Conservation (phyloP, 2,888 invertebrate genomes). For the Vandiemenella viatica region DNA sequence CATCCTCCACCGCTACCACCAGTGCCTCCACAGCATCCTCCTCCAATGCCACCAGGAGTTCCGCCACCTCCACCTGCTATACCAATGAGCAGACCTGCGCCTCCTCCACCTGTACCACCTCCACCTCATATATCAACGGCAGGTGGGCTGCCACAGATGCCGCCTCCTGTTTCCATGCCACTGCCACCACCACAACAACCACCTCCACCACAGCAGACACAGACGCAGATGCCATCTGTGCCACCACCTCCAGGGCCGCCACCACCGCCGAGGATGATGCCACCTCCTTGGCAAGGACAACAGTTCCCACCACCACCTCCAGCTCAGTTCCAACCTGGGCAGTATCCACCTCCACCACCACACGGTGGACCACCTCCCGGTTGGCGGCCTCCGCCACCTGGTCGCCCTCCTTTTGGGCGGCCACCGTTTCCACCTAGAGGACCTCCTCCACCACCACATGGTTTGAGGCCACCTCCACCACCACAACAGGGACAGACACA, state of each 20-base stretch:
- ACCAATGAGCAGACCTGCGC: constrained; percentile 23
- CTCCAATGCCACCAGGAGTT: constrained; percentile 45
- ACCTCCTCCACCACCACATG: constrained; percentile 52
- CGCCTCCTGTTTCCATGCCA: constrained; percentile 11
- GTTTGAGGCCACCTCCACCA: constrained; percentile 19
- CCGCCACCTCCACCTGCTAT: too few relatives aligned
- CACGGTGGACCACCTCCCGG: constrained; percentile 41
- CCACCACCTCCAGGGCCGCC: constrained; percentile 9
- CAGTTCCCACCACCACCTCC: constrained; percentile 21
- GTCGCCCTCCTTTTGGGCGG: constrained; percentile 35
- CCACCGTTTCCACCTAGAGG: constrained; percentile 51
- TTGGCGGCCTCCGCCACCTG: constrained; percentile 46
- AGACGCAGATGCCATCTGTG: constrained; percentile 18
- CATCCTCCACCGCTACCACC: constrained; percentile 52
- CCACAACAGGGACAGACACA: constrained; percentile 7
- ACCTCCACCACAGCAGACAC: constrained; percentile 9
- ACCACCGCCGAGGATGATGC: constrained; percentile 18
- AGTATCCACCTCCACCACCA: constrained; percentile 18
- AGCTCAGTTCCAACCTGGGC: constrained; percentile 13
- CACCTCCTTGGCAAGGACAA: constrained; percentile 20
- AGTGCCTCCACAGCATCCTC: constrained; percentile 27
- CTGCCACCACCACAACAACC: constrained; percentile 11
- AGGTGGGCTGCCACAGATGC: neutral
- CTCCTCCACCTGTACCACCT: constrained; percentile 24
- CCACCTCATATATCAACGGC: constrained; percentile 6